Evolutionary conservation across 2,797 vertebrate species (phyloP), one percentile per base, ranked within the genome.

Genomic region (Karalla daura): DNA sequence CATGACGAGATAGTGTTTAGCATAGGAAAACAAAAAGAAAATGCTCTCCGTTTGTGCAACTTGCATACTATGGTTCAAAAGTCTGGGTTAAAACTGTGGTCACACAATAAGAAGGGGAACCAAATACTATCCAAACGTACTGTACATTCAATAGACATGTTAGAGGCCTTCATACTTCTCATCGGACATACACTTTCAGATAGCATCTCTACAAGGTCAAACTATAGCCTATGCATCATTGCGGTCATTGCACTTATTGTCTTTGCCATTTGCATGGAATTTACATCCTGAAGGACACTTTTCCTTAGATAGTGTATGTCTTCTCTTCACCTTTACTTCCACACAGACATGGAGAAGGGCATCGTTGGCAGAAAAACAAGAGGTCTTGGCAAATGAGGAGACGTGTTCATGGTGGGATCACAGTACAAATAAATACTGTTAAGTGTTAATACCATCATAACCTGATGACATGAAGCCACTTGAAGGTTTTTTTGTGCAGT

Each of bases 81-180:
- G 13, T 43, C 40, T 25, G 47, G 68, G 65, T 41, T 32, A 47
- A 58, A 77, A 75, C 43, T n/a, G 15, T 28, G 70, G 39, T 79
- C 47, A 72, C 65, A 80, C 40, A 60, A 36, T 11, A 68, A 80
- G 36, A 60, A 63, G 23, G 45, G n/a, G 24, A 67, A 58, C 13
- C 51, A 51, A 56, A 80, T 36, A 79, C 30, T 12, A 61, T 50
- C 14, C 65, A 45, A 12, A 63, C 72, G 82, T 87, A 90, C 89
- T 70, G 82, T 87, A 90, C 89, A 91, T 92, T 92, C 90, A 87
- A 67, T 14, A 72, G 30, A 81, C 15, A 52, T 23, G 41, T 86
- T 75, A 71, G 70, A 83, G 68, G 69, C 74, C 61, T n/a, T 81
- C 14, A 0, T 59, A 80, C 58, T 67, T 76, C 43, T 83, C 56